Conservation (phyloP, 2,797 vertebrate species). For the Phylloscopus collybita region DNA sequence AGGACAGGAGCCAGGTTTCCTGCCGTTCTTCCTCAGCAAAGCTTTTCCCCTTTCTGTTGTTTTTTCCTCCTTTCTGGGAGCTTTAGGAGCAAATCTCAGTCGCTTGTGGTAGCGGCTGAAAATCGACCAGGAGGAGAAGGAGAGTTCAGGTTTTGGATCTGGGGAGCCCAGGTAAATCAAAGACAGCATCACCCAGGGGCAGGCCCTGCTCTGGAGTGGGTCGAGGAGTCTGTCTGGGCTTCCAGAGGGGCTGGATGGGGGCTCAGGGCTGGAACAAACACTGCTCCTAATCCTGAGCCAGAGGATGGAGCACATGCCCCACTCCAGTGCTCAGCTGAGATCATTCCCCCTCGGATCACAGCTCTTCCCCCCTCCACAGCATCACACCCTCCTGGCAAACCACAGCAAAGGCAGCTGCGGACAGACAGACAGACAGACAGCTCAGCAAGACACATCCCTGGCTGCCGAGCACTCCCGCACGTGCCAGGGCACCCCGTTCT, state of each 20-base stretch:
- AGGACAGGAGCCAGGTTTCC: neutral
- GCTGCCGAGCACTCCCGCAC: neutral
- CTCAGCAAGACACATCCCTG: neutral
- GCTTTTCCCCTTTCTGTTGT: neutral
- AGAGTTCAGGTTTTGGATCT: neutral
- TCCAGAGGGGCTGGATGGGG: fast-evolving
- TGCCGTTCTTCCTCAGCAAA: neutral
- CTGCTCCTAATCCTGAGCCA: fast-evolving
- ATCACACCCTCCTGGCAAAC: neutral
- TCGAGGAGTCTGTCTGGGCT: fast-evolving
- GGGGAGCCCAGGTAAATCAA: neutral
- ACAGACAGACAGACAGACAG: neutral
- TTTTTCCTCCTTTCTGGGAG: neutral
- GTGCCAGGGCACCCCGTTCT: conserved; percentile 12
- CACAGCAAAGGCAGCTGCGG: neutral
- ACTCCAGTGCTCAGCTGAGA: fast-evolving
- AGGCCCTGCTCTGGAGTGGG: fast-evolving
- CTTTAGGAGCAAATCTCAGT: neutral
- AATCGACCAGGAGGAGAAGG: neutral
- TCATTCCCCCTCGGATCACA: neutral
- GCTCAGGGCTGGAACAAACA: neutral
- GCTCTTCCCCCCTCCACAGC: neutral
- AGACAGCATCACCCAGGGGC: neutral
- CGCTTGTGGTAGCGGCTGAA: fast-evolving
- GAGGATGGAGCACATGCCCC: fast-evolving